A percentile compares a stretch with the other conserved stretches of the same genome.
Evolutionary conservation across 2,113 vertebrate species (phyloP).

Genomic region (Hippocampus comes): DNA sequence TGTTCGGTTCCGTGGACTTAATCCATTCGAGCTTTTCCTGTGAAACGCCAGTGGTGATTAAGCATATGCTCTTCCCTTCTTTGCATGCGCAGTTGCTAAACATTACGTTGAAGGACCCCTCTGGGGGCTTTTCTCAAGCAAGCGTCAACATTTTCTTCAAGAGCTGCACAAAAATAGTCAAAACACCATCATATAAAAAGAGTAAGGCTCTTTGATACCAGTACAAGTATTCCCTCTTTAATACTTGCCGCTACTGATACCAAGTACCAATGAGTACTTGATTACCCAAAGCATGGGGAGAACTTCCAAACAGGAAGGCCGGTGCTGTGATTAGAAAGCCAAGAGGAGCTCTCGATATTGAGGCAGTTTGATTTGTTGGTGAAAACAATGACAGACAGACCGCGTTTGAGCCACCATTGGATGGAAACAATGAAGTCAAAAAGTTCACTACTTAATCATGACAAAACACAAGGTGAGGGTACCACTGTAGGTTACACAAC

Average conservation of each 20-base stretch:
- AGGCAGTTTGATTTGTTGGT: too few species aligned
- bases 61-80: slow-evolving; percentile 39
- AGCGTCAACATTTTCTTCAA: background rate
- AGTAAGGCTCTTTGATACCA: background rate
- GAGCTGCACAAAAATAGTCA: background rate
- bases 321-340: too few species aligned
- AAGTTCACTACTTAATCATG: background rate
- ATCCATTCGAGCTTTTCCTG: slow-evolving; percentile 53
- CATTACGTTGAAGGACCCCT: background rate
- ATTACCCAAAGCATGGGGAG: too few species aligned
- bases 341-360: too few species aligned
- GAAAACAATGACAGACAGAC: too few species aligned
- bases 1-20: slow-evolving; percentile 56
- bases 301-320: too few species aligned
- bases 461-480: background rate
- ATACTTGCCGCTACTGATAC: background rate
- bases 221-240: too few species aligned
- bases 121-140: too few species aligned
- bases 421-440: background rate
- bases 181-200: background rate
- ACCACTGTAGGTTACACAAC: slow-evolving; percentile 43
- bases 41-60: slow-evolving; percentile 60
- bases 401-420: too few species aligned
- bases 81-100: slow-evolving; percentile 2
- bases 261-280: too few species aligned